Evolutionary conservation across 2,888 invertebrate species (phyloP), one percentile per base, ranked within the genome.

Genomic region (Thera obeliscata): DNA sequence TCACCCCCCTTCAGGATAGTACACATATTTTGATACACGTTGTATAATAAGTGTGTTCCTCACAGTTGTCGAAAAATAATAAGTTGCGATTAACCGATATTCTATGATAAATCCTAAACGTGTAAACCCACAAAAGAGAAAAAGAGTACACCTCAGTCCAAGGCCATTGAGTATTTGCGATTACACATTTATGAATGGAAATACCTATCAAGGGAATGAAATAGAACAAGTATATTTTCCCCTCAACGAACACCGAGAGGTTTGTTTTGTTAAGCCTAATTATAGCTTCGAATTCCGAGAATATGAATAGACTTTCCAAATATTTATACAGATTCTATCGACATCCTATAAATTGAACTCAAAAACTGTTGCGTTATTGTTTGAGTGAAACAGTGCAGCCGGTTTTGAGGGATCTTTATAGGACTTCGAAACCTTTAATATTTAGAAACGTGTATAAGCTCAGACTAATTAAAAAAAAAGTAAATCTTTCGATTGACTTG

Each of bases 301-400:
- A 38, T 48, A 61, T 58, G 62, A 69, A 66, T 71, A 67, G 69
- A 49, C 52, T 69, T 57, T 55, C 56, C 56, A 67, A 73, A 70
- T 61, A 61, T 67, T 70, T 67, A 61, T 46, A 55, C 59, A 46
- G 41, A 64, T 64, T 67, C 49, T 56, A 60, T 54, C 59, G 36
- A 62, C 69, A 62, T 59, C 64, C 65, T 55, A 54, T 59, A 59
- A 56, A 41, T 38, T 12, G 6, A 2, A 36, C 6, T 12, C 8
- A 49, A 33, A n/a, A n/a, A 54, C 61, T 54, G 22, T 22, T 22
- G 22, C 22, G 22, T 22, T 22, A 22, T 22, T 22, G 22, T 22
- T 22, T 22, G 38, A 52, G 3, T 50, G 22, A 41, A 43, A 43
- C 56, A 56, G 33, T 52, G 33, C 33, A 52, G 33, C 9, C 33